phyloP scores from a whole-genome alignment of 2,797 vertebrate species.

The Fistularia tabacaria region DNA sequence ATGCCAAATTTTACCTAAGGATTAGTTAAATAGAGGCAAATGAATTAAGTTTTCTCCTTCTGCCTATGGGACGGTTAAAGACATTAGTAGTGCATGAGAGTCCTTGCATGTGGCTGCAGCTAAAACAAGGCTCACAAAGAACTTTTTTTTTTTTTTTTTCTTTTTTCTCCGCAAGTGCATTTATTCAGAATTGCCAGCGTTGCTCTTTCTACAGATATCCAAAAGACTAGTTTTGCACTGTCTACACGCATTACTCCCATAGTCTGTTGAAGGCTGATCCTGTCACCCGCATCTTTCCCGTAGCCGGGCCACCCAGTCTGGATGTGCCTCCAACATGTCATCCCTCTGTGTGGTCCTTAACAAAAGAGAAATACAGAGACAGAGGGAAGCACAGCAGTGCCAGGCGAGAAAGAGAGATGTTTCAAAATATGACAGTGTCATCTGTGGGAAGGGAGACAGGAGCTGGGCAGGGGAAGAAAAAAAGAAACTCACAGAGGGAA shows the following conservation, averaged over 20 bases:
- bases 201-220: constrained; percentile 74
- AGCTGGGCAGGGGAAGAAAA: constrained; percentile 3
- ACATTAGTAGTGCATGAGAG: constrained; percentile 68
- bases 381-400: constrained; percentile 64
- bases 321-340: constrained; percentile 78
- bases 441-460: constrained; percentile 67
- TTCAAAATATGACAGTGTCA: constrained; percentile 80
- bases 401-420: constrained; percentile 75
- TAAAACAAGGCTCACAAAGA: constrained; percentile 70
- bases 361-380: constrained; percentile 75
- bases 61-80: constrained; percentile 45
- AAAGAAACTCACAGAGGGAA: constrained; percentile 9
- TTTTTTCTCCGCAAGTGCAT: constrained; percentile 52
- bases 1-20: too few species aligned
- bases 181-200: constrained; percentile 75
- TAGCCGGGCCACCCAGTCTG: constrained; percentile 80
- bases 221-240: constrained; percentile 80
- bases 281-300: constrained; percentile 77
- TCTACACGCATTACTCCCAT: constrained; percentile 80
- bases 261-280: constrained; percentile 76
- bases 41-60: background rate
- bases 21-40: background rate
- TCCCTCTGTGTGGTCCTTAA: constrained; percentile 82
- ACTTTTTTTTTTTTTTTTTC: constrained; percentile 46
- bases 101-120: constrained; percentile 53